Evolutionary conservation across 1,140 invertebrate genomes (phyloP), one percentile per base, ranked within the genome.

Genomic region (Trachymyrmex cornetzi): DNA sequence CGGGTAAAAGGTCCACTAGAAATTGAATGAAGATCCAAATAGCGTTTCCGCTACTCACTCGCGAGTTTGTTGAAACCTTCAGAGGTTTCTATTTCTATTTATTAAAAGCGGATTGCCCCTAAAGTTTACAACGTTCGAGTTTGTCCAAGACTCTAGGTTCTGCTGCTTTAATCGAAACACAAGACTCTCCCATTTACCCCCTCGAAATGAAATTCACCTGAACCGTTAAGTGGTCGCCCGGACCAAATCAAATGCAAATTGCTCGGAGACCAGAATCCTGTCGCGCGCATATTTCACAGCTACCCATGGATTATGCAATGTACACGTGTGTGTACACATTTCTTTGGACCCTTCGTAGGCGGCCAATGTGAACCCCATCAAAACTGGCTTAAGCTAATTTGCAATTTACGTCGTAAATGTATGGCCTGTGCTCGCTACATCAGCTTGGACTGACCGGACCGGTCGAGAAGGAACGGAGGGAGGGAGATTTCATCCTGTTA

Each of bases 321-420:
- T 44, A 44, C 24, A 55, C 53, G 61, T 9, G 9, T 22, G 81
- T 57, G 59, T 38, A 19, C 22, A 66, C 27, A 48, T 79, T 80
- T 81, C 85, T 69, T 81, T 50, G 34, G 9, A 2, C 61, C 6
- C 66, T 9, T 30, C 19, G 38, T 55, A 27, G 19, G n/a, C 61
- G 3, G 59, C 27, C n/a, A 67, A 2, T 64, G 71, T 57, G 81
- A 90, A 90, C 89, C 74, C 82, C 82, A 90, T 91, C 66, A 87
- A 90, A 91, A 88, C 50, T 77, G 82, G 89, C 87, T 90, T 88
- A 90, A 90, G 90, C 87, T 91, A 91, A 91, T 91, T 91, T 88
- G 82, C 89, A 90, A 90, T 91, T 90, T 91, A 88, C 89, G 87
- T 55, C 61, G 30, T n/a, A n/a, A n/a, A n/a, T 79, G 89, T 90